Evolutionary conservation across 2,888 invertebrate species (phyloP).

Genomic region (Chrysolina oricalcia): DNA sequence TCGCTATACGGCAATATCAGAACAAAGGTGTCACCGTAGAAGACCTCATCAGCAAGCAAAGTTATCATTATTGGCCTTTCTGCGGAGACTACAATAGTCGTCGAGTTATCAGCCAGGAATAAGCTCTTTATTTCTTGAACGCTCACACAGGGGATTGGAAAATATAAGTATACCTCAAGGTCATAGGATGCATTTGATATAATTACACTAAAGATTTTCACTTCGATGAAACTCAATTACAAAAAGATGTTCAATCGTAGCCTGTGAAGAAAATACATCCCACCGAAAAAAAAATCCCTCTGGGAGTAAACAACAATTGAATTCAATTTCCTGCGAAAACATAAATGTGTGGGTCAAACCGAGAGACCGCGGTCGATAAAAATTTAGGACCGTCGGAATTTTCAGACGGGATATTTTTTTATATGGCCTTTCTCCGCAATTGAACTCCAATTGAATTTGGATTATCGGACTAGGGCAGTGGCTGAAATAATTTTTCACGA

Average conservation of each 20-base stretch:
- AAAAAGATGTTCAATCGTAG: constrained; percentile 4
- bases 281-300: background rate
- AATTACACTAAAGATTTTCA: background rate
- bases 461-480: constrained; percentile 11
- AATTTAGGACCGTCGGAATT: constrained; percentile 21
- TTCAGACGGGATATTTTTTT: constrained; percentile 17
- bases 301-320: constrained; percentile 26
- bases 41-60: too few relatives aligned
- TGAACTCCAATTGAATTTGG: constrained; percentile 8
- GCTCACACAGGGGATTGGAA: too few relatives aligned
- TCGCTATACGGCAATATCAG: too few relatives aligned
- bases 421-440: constrained; percentile 13
- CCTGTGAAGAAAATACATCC: background rate
- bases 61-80: too few relatives aligned
- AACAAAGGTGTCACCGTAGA: too few relatives aligned
- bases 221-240: background rate
- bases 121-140: too few relatives aligned
- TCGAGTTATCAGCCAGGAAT: too few relatives aligned
- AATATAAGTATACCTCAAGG: too few relatives aligned
- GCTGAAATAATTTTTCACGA: background rate
- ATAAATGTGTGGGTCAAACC: constrained; percentile 30
- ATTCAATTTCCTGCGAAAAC: constrained; percentile 31
- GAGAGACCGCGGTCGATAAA: constrained; percentile 17
- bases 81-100: too few relatives aligned
- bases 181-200: too few relatives aligned